Percentiles rank a stretch among this genome's conserved stretches.
Evolutionary conservation across 2,113 vertebrate genomes (phyloP).

Genomic region (Malurus elegans): DNA sequence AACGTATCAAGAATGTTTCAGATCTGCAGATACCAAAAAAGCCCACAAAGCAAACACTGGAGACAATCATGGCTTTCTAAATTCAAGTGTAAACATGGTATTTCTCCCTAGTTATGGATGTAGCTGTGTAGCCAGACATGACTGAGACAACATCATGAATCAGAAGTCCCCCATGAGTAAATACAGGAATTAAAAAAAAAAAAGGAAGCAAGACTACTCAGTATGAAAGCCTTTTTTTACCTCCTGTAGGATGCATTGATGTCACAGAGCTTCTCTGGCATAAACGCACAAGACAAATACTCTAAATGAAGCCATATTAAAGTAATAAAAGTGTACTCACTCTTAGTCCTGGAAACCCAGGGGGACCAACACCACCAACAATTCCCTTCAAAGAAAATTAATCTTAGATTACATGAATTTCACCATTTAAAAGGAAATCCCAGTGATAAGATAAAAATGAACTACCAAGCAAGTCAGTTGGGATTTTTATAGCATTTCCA

Average conservation of each 20-base stretch:
- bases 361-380: constrained; percentile 85
- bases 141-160: neutral
- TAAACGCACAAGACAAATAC: neutral
- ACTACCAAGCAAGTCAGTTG: neutral
- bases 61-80: neutral
- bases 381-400: constrained; percentile 79
- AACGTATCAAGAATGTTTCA: neutral
- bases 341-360: constrained; percentile 91
- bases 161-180: neutral
- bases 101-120: neutral
- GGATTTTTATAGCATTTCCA: neutral
- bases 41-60: neutral
- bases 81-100: neutral
- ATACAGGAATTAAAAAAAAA: neutral
- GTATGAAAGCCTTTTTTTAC: neutral
- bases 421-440: neutral
- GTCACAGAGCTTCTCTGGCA: neutral
- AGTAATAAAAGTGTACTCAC: constrained; percentile 77
- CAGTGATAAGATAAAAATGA: neutral
- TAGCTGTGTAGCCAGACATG: neutral
- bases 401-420: neutral
- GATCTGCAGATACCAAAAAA: neutral
- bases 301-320: neutral
- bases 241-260: neutral
- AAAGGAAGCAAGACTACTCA: neutral